Conservation (phyloP, 2,113 vertebrate species). For the Phocoena sinus region DNA sequence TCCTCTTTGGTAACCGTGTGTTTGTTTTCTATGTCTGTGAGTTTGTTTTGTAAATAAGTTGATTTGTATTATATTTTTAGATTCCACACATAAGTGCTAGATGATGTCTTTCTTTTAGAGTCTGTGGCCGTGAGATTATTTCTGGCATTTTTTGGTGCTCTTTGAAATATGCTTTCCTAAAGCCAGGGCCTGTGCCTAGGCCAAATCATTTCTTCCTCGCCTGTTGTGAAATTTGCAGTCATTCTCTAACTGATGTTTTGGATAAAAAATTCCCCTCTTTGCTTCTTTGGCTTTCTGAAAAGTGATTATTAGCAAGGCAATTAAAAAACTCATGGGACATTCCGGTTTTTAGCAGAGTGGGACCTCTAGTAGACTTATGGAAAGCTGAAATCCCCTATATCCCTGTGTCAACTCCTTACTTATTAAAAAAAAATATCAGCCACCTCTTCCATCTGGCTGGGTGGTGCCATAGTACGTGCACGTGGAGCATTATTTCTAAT, state of each 20-base stretch:
- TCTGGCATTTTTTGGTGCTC: neutral
- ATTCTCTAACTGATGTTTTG: neutral
- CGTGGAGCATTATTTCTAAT: neutral
- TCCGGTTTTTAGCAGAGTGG: neutral
- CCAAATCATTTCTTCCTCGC: neutral
- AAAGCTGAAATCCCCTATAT: neutral
- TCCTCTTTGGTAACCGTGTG: neutral
- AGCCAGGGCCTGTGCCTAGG: neutral
- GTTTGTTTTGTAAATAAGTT: neutral
- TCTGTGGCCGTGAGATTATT: neutral
- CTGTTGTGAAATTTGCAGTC: neutral
- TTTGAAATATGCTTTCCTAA: neutral
- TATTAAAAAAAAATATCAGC: neutral
- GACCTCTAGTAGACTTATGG: neutral
- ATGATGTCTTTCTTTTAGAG: neutral
- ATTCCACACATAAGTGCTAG: neutral
- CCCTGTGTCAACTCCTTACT: neutral
- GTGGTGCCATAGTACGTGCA: no score
- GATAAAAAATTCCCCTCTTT: neutral
- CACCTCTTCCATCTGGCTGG: neutral
- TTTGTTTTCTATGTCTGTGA: neutral
- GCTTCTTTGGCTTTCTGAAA: neutral
- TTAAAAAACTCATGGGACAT: neutral
- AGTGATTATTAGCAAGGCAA: neutral
- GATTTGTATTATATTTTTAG: neutral